Evolutionary conservation across 2,797 vertebrate genomes (phyloP).

Genomic region (Mallotus villosus): DNA sequence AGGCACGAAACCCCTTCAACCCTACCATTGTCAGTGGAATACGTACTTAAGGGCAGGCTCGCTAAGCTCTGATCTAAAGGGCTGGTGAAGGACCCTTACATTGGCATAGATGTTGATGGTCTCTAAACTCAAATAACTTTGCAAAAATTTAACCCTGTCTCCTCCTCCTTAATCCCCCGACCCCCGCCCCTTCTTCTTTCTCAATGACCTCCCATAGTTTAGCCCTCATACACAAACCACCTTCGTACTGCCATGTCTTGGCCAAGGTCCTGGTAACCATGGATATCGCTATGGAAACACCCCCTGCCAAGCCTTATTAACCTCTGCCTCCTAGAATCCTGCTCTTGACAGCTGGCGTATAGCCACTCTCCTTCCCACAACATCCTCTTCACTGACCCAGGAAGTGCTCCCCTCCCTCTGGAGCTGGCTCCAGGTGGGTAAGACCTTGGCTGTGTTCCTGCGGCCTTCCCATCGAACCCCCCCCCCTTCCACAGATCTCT

Average conservation of each 20-base stretch:
- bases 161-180: neutral
- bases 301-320: conserved; percentile 62
- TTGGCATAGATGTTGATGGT: conserved; percentile 42
- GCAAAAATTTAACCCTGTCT: conserved; percentile 16
- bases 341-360: conserved; percentile 57
- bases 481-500: conserved; percentile 4
- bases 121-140: conserved; percentile 46
- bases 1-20: conserved; percentile 27
- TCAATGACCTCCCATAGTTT: conserved; percentile 9
- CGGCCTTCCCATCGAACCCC: conserved; percentile 8
- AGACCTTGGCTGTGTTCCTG: conserved; percentile 36
- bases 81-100: conserved; percentile 4
- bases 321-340: conserved; percentile 39
- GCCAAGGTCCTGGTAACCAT: conserved; percentile 47
- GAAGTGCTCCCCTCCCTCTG: conserved; percentile 41
- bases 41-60: conserved; percentile 28
- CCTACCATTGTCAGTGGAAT: conserved; percentile 48
- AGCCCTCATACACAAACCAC: conserved; percentile 11
- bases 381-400: conserved; percentile 49
- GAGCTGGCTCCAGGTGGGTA: conserved; percentile 29
- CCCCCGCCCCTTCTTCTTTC: conserved; percentile 15
- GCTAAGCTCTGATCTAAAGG: conserved; percentile 42
- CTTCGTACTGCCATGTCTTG: conserved; percentile 33
- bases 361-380: conserved; percentile 41
- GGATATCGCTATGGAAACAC: conserved; percentile 52